Evolutionary conservation across 2,113 vertebrate genomes (phyloP).

Genomic region (Chrysemys picta): DNA sequence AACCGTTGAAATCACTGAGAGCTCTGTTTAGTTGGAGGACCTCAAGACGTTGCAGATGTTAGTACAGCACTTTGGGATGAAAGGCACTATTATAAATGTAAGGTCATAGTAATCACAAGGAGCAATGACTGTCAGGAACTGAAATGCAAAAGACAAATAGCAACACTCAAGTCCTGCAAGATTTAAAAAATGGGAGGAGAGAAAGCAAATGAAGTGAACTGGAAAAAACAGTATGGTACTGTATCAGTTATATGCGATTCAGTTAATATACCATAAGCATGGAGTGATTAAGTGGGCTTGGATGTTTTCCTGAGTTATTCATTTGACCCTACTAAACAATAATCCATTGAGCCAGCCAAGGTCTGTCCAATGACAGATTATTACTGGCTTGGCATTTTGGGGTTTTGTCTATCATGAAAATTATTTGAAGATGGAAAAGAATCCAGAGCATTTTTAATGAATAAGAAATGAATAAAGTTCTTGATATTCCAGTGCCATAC

Average conservation of each 20-base stretch:
- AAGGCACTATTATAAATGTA: background rate
- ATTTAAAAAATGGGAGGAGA: background rate
- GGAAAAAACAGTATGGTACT: background rate
- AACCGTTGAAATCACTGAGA: background rate
- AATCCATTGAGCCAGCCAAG: background rate
- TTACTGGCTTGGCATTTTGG: background rate
- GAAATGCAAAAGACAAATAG: background rate
- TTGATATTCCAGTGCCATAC: background rate
- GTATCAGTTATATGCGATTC: background rate
- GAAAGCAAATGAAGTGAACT: background rate
- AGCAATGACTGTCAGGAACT: background rate
- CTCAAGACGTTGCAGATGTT: background rate
- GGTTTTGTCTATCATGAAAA: background rate
- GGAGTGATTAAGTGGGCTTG: background rate
- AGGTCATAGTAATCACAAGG: background rate
- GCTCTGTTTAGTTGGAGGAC: background rate
- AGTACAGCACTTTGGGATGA: background rate
- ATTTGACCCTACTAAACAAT: background rate
- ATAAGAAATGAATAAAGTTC: background rate
- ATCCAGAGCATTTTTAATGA: background rate
- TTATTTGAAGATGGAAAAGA: background rate
- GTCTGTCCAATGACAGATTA: background rate
- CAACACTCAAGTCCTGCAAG: background rate
- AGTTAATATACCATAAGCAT: background rate
- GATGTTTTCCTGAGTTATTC: background rate